These are phyloP conservation scores for Junonia oenone DNA, from an alignment of 2,888 invertebrate genomes.

Conservation along the genomic window DNA sequence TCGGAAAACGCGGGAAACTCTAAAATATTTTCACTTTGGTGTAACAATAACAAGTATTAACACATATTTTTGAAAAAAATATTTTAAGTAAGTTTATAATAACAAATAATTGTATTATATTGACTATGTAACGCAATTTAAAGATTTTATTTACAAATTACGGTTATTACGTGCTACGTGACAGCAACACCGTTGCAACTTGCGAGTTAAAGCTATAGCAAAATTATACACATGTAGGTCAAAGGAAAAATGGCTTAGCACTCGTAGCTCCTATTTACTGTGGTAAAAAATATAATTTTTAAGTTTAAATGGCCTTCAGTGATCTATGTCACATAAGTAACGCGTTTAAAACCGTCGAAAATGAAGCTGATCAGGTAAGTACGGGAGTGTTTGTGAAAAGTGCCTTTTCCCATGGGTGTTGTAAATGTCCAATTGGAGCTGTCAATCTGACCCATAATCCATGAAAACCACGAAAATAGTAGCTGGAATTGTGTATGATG, in stretches of 20 bases:
- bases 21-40: neutral
- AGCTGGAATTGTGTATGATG: constrained; percentile 40
- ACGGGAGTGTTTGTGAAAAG: constrained; percentile 46
- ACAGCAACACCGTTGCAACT: constrained; percentile 64
- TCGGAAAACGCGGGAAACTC: constrained; percentile 6
- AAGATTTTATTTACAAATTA: neutral
- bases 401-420: constrained; percentile 62
- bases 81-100: neutral
- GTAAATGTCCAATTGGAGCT: constrained; percentile 65
- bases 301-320: constrained; percentile 80
- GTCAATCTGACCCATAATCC: constrained; percentile 74
- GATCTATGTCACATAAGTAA: constrained; percentile 77
- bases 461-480: constrained; percentile 52
- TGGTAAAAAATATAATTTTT: constrained; percentile 73
- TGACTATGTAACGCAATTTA: neutral
- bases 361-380: constrained; percentile 76
- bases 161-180: constrained; percentile 27
- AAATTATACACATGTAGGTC: constrained; percentile 79
- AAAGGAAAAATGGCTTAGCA: constrained; percentile 79
- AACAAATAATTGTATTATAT: neutral
- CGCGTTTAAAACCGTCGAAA: constrained; percentile 75
- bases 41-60: neutral
- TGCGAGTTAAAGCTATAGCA: constrained; percentile 45
- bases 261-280: constrained; percentile 71
- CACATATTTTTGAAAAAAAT: neutral